A percentile compares a stretch with the other conserved stretches of the same genome.
Conservation (phyloP, 1,140 invertebrate species). For the Scaptomyza hsui region DNA sequence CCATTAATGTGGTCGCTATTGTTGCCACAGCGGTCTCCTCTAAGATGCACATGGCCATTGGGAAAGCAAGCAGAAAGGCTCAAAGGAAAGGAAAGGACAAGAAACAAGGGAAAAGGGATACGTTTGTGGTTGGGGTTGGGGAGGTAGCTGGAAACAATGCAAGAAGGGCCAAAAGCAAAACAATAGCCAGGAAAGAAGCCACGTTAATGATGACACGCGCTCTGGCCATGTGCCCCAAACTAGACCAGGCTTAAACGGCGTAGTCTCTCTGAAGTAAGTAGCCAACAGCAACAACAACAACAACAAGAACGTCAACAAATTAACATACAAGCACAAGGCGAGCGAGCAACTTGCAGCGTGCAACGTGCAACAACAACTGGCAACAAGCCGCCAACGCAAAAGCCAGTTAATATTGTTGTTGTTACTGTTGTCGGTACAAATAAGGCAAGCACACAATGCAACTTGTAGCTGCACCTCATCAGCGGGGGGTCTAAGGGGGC, state of each 20-base stretch:
- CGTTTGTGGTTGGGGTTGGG: neutral
- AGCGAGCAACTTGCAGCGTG: constrained; percentile 1
- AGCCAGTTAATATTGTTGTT: constrained; percentile 50
- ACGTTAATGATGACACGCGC: constrained; percentile 81
- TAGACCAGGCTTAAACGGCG: constrained; percentile 49
- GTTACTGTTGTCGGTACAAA: constrained; percentile 72
- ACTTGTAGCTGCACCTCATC: constrained; percentile 46
- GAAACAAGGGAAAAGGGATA: neutral
- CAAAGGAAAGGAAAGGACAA: constrained; percentile 6
- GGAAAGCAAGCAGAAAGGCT: neutral
- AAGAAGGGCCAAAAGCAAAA: constrained; percentile 69
- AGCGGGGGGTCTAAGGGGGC: neutral
- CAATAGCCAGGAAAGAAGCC: constrained; percentile 43
- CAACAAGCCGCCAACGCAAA: constrained; percentile 42
- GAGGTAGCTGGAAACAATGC: constrained; percentile 55
- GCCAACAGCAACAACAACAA: too few species aligned
- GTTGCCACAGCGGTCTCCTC: constrained; percentile 37
- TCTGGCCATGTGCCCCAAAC: constrained; percentile 34
- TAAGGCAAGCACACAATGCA: constrained; percentile 72
- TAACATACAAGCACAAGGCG: constrained; percentile 69
- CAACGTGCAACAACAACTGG: constrained; percentile 10
- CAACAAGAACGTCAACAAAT: constrained; percentile 57
- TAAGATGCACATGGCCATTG: constrained; percentile 35
- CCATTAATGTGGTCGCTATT: constrained; percentile 66
- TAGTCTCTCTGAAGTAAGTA: constrained; percentile 7